phyloP scores from a whole-genome alignment of 2,797 vertebrate genomes.

The Champsocephalus esox region DNA sequence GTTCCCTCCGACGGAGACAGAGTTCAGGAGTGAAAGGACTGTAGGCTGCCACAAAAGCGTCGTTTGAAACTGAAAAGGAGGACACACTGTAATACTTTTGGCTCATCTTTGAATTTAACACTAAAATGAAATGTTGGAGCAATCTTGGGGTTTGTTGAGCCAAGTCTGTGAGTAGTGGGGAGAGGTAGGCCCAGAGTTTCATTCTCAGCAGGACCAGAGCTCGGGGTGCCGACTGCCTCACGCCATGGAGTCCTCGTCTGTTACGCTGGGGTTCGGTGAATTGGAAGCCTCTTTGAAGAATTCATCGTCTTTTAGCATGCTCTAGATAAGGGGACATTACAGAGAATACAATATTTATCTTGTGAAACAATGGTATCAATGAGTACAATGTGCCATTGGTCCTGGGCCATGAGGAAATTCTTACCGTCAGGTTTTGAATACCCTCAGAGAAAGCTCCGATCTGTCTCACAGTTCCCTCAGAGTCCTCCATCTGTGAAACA shows the following conservation, averaged over 20 bases:
- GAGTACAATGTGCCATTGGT: background rate
- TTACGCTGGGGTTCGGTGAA: slow-evolving; percentile 91
- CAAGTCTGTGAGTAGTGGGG: slow-evolving; percentile 44
- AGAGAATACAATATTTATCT: background rate
- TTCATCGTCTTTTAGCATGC: slow-evolving; percentile 98
- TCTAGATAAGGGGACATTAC: slow-evolving; percentile 77
- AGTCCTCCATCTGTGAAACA: slow-evolving; percentile 95
- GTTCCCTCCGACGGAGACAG: slow-evolving; percentile 52
- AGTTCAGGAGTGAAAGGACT: slow-evolving; percentile 56
- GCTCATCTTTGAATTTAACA: slow-evolving; percentile 61
- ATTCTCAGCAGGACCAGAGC: slow-evolving; percentile 74
- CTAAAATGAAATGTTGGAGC: slow-evolving; percentile 38
- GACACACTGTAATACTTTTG: slow-evolving; percentile 58
- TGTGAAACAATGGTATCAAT: background rate
- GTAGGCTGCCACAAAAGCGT: slow-evolving; percentile 32
- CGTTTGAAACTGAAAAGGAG: background rate
- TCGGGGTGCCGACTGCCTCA: slow-evolving; percentile 77
- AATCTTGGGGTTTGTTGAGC: slow-evolving; percentile 39
- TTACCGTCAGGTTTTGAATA: slow-evolving; percentile 98
- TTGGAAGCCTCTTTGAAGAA: slow-evolving; percentile 92
- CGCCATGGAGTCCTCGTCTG: slow-evolving; percentile 93
- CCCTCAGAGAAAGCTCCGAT: slow-evolving; percentile 98
- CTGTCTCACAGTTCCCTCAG: slow-evolving; percentile 97
- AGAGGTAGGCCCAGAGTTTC: slow-evolving; percentile 69
- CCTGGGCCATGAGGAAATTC: background rate